Percentiles rank a stretch among this genome's conserved stretches.
These are phyloP conservation scores for Nanorana parkeri DNA, from an alignment of 2,113 vertebrate species.

Conservation along the genomic window DNA sequence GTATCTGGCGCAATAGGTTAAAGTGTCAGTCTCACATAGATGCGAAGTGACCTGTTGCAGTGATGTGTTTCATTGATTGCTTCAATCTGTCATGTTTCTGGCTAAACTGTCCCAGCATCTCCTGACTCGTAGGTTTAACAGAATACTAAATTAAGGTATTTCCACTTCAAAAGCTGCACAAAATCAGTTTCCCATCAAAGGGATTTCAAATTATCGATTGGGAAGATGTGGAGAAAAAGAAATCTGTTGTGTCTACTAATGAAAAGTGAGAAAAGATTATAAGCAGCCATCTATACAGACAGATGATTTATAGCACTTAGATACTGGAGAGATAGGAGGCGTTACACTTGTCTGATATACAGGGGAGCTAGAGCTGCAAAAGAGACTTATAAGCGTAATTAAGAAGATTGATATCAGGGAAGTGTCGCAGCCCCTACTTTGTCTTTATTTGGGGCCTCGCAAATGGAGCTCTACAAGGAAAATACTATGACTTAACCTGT, in stretches of 20 bases:
- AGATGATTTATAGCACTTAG: not conserved
- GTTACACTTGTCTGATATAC: not conserved
- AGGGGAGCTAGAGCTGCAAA: not conserved
- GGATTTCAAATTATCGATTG: slow-evolving; percentile 51
- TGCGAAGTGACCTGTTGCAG: slow-evolving; percentile 41
- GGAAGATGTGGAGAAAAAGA: slow-evolving; percentile 35
- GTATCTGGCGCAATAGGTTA: slow-evolving; percentile 10
- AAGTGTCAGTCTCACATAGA: slow-evolving; percentile 23
- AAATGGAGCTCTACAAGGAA: too few relatives aligned
- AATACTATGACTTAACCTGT: too few relatives aligned
- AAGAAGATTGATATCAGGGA: too few relatives aligned
- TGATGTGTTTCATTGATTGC: slow-evolving; percentile 39
- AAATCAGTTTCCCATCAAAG: slow-evolving; percentile 52
- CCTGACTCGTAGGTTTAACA: slow-evolving; percentile 24
- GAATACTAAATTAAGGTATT: slow-evolving; percentile 53
- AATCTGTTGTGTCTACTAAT: slow-evolving; percentile 30
- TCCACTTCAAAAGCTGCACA: slow-evolving; percentile 46
- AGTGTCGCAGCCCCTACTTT: too few relatives aligned
- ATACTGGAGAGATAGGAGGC: not conserved
- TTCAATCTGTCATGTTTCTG: slow-evolving; percentile 37
- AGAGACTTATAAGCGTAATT: too few relatives aligned
- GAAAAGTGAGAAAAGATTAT: slow-evolving; percentile 24
- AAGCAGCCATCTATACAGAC: not conserved
- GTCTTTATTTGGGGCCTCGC: too few relatives aligned
- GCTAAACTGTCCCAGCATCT: slow-evolving; percentile 34